Evolutionary conservation across 2,888 invertebrate genomes (phyloP).

Genomic region (Epinotia demarniana): DNA sequence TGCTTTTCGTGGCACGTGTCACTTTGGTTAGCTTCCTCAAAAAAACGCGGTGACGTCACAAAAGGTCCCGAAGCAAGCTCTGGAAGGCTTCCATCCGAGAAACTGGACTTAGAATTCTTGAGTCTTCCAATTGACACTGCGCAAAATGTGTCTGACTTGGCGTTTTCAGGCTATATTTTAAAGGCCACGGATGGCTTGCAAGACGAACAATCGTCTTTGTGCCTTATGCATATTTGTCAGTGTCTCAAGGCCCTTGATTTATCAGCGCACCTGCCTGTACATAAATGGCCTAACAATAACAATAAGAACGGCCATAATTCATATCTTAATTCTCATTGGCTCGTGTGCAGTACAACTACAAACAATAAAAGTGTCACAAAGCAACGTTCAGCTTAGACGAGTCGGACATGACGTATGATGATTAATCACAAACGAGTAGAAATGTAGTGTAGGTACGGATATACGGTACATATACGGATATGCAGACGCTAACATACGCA

Average conservation of each 20-base stretch:
- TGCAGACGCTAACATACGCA: too few species aligned
- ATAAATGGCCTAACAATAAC: background rate
- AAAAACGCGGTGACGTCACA: too few species aligned
- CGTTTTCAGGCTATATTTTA: background rate
- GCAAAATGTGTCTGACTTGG: background rate
- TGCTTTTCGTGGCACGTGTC: background rate
- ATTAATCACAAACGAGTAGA: too few species aligned
- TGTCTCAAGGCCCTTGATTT: background rate
- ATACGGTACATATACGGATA: too few species aligned
- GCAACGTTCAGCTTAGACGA: background rate
- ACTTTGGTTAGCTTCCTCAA: too few species aligned
- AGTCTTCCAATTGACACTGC: background rate
- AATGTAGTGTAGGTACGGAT: too few species aligned
- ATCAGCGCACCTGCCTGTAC: conserved; percentile 12
- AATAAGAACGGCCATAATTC: background rate
- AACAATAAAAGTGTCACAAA: background rate
- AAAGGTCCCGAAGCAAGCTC: too few species aligned
- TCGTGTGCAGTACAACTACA: background rate
- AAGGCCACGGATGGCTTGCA: background rate
- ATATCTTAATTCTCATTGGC: background rate
- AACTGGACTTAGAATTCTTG: background rate
- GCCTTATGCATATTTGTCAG: conserved; percentile 2
- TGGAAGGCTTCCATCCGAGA: too few species aligned
- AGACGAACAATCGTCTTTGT: background rate
- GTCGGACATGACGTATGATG: too few species aligned